Evolutionary conservation across 1,140 invertebrate genomes (phyloP).

Genomic region (Chrysopa pallens): DNA sequence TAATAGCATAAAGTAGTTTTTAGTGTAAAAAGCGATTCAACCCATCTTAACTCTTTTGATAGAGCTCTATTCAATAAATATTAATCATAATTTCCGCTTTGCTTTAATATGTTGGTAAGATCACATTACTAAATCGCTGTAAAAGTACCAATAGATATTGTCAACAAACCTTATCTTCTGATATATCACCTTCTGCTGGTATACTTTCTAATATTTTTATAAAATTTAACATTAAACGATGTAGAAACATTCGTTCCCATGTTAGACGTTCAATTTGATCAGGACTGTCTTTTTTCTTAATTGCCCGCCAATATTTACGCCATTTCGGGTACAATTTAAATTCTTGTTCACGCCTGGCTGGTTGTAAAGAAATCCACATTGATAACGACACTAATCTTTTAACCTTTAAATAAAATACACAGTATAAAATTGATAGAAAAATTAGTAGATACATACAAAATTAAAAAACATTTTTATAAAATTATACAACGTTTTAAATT

Average conservation of each 20-base stretch:
- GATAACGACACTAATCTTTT: constrained; percentile 82
- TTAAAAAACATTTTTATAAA: too few species aligned
- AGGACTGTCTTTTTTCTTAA: constrained; percentile 71
- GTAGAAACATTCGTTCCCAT: constrained; percentile 81
- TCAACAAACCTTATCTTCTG: constrained; percentile 32
- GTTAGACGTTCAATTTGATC: constrained; percentile 50
- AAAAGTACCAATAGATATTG: constrained; percentile 6
- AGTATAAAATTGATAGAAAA: too few species aligned
- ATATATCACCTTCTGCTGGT: constrained; percentile 37
- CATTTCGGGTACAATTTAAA: constrained; percentile 77
- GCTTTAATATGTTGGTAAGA: too few species aligned
- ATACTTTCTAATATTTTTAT: constrained; percentile 65
- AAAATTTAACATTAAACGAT: constrained; percentile 82
- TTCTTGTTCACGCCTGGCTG: constrained; percentile 63
- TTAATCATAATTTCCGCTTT: too few species aligned
- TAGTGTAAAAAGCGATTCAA: too few species aligned
- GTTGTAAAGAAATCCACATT: constrained; percentile 85
- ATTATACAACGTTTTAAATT: too few species aligned
- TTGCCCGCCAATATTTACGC: constrained; percentile 79
- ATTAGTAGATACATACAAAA: too few species aligned
- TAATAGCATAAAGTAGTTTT: too few species aligned
- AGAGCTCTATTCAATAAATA: too few species aligned
- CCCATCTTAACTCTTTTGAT: too few species aligned
- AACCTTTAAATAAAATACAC: constrained; percentile 23
- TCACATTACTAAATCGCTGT: too few species aligned